Evolutionary conservation across 2,113 vertebrate genomes (phyloP).

Genomic region (Piprites chloris): DNA sequence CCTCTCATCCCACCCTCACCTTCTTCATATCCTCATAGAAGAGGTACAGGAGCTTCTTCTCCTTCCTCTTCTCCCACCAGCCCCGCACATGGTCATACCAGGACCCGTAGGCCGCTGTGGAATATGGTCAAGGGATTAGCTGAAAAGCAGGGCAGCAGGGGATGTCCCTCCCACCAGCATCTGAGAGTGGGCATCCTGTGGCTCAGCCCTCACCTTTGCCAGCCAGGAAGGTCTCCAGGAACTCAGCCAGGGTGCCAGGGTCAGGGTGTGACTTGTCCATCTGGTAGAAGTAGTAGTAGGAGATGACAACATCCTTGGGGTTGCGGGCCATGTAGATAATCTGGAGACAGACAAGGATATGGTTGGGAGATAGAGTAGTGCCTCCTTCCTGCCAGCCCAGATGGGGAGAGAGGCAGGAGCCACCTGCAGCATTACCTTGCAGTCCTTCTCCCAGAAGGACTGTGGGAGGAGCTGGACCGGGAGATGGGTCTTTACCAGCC

Average conservation of each 20-base stretch:
- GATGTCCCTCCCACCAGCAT: rapidly evolving
- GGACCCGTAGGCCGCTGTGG: conserved; percentile 74
- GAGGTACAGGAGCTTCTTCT: conserved; percentile 75
- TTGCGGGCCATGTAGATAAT: conserved; percentile 78
- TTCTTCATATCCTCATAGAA: conserved; percentile 85
- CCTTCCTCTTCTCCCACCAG: conserved; percentile 82
- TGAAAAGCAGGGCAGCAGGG: rapidly evolving
- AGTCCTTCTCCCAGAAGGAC: conserved; percentile 81
- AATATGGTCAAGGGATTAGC: background rate
- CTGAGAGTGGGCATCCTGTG: background rate
- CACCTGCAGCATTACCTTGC: conserved; percentile 63
- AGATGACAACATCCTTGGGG: conserved; percentile 77
- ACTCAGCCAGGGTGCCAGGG: conserved; percentile 71
- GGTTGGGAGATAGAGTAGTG: background rate
- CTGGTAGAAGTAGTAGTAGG: conserved; percentile 79
- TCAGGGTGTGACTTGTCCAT: conserved; percentile 75
- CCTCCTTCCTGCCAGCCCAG: background rate
- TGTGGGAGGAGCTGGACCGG: conserved; percentile 74
- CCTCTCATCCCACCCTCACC: conserved; percentile 57
- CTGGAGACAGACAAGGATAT: conserved; percentile 21
- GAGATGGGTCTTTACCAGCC: conserved; percentile 83
- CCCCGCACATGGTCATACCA: conserved; percentile 80
- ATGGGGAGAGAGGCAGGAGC: rapidly evolving
- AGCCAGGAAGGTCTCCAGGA: conserved; percentile 72
- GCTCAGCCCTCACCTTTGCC: conserved; percentile 56